Evolutionary conservation across 1,140 invertebrate genomes (phyloP), one percentile per base, ranked within the genome.

Genomic region (Trachymyrmex septentrionalis): DNA sequence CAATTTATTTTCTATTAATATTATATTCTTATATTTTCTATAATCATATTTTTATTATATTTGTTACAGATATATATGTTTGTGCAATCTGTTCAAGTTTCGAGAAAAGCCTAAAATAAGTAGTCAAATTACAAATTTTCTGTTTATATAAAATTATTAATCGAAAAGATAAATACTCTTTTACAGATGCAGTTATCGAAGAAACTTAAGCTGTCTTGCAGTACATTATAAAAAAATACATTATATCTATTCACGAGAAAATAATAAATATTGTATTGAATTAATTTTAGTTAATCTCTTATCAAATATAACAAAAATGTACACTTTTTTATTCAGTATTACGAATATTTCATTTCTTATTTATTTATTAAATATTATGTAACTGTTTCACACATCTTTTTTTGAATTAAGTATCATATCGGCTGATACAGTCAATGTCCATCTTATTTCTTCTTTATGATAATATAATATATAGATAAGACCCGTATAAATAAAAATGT

Each of bases 41-140:
- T 55, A 24, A 16, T 34, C 5, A 19, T 80, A 66, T 67, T 50
- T 80, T 80, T 21, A 75, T 76, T 50, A 16, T 80, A 67, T n/a
- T n/a, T n/a, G n/a, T n/a, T n/a, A 55, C 7, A 14, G 19, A 55
- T 73, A 73, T 73, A 38, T 38, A n/a, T 6, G 6, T 53, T 12
- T 34, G 44, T 48, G 50, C 9, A 67, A 55, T 34, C 30, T 30
- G 27, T 1, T 66, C 12, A 30, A 50, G n/a, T 66, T 67, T 67
- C 19, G 44, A 66, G 12, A 78, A 6, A 38, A 48, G 16, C 2
- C 27, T 24, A 30, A 10, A 64, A 64, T 77, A 69, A 67, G 19
- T 76, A 59, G 6, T 38, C 21, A 61, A 61, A 21, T 78, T 50
- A 64, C 21, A 14, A 80, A 38, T 38, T 9, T 53, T 66, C 2